Evolutionary conservation across 2,797 vertebrate genomes (phyloP).

Genomic region (Coendou prehensilis): DNA sequence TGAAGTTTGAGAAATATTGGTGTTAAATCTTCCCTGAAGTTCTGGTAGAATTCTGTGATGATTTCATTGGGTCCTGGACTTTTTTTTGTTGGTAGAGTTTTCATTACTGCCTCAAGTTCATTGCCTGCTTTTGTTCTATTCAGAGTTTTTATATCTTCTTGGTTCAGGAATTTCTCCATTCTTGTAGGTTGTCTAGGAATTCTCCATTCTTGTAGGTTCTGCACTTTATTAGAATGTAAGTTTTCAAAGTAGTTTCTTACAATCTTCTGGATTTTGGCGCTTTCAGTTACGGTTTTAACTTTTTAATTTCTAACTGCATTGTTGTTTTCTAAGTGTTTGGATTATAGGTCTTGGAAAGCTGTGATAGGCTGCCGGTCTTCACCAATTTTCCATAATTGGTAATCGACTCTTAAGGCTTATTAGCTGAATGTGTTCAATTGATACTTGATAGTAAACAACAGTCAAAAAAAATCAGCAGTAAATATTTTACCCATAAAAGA

Average conservation of each 20-base stretch:
- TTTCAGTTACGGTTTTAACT: neutral
- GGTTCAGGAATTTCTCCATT: neutral
- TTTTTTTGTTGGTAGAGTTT: neutral
- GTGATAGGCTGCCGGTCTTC: neutral
- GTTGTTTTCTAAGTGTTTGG: neutral
- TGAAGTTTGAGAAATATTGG: neutral
- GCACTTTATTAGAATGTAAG: neutral
- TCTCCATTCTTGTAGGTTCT: neutral
- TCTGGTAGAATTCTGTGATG: neutral
- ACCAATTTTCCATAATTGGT: neutral
- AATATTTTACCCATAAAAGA: slow-evolving; percentile 19
- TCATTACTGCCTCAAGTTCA: neutral
- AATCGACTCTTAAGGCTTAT: neutral
- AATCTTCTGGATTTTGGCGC: neutral
- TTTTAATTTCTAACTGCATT: neutral
- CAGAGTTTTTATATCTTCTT: neutral
- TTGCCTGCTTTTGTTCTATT: neutral
- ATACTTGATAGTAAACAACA: slow-evolving; percentile 17
- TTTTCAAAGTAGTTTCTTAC: neutral
- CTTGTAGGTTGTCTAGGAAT: neutral
- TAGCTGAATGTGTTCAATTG: neutral
- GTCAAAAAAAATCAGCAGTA: slow-evolving; percentile 12
- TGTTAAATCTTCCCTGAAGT: neutral
- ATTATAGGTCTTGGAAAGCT: neutral
- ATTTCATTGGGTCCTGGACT: neutral